These are phyloP conservation scores for Bubalus kerabau DNA, from an alignment of 2,113 vertebrate genomes.

Conservation along the genomic window DNA sequence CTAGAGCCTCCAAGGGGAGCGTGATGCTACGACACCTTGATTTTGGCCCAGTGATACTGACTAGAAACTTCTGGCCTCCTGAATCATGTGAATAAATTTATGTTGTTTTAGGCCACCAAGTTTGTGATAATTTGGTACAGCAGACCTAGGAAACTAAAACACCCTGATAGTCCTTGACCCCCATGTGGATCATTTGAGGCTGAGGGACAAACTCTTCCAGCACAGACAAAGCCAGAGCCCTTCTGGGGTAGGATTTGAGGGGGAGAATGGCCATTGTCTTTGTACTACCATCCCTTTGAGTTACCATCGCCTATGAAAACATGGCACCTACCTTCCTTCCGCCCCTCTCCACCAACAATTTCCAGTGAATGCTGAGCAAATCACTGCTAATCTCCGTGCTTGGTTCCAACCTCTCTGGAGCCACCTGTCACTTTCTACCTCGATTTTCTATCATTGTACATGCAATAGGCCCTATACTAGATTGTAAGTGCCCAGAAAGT, in stretches of 20 bases:
- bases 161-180: neutral
- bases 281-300: neutral
- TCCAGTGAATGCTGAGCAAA: neutral
- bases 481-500: neutral
- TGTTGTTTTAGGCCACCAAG: neutral
- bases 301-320: neutral
- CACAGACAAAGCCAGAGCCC: neutral
- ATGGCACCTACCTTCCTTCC: neutral
- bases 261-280: neutral
- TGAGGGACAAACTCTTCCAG: neutral
- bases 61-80: neutral
- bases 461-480: neutral
- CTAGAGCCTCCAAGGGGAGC: neutral
- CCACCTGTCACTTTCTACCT: neutral
- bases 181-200: neutral
- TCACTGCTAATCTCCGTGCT: neutral
- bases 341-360: neutral
- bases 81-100: neutral
- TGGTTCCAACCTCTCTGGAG: neutral
- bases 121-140: neutral
- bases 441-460: neutral
- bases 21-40: neutral
- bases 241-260: neutral
- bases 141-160: neutral
- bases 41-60: neutral